phyloP scores from a whole-genome alignment of 2,113 vertebrate genomes.

The Gracilinanus agilis region DNA sequence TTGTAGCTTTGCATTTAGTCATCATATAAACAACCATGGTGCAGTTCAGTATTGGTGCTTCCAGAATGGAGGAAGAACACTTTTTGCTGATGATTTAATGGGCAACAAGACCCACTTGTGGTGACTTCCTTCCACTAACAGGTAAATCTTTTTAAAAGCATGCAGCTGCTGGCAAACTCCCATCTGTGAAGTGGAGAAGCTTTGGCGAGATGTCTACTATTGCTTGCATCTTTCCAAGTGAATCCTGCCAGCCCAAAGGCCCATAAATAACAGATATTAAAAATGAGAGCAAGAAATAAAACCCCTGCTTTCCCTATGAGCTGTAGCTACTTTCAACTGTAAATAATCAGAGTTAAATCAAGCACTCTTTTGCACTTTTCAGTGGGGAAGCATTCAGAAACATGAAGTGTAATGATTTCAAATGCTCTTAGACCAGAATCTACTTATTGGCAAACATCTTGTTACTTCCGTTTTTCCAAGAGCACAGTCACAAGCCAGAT shows the following conservation, averaged over 20 bases:
- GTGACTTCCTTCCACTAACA: not conserved
- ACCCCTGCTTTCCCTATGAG: conserved; percentile 65
- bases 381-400: conserved; percentile 53
- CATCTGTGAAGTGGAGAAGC: not conserved
- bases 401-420: conserved; percentile 66
- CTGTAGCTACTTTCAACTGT: conserved; percentile 66
- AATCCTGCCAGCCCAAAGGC: conserved; percentile 45
- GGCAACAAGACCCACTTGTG: not conserved
- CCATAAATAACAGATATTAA: conserved; percentile 75
- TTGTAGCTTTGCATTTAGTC: conserved; percentile 19
- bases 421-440: conserved; percentile 50
- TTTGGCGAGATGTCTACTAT: not conserved
- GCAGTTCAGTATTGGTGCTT: not conserved
- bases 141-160: not conserved
- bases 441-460: conserved; percentile 54
- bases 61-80: not conserved
- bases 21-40: not conserved
- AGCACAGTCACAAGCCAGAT: conserved; percentile 46
- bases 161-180: not conserved
- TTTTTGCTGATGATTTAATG: not conserved
- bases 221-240: conserved; percentile 43
- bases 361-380: conserved; percentile 61
- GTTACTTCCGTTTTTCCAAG: conserved; percentile 35
- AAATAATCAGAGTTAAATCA: conserved; percentile 79
- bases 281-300: conserved; percentile 75